Conservation (phyloP, 1,140 invertebrate species). For the Propsilocerus akamusi region DNA sequence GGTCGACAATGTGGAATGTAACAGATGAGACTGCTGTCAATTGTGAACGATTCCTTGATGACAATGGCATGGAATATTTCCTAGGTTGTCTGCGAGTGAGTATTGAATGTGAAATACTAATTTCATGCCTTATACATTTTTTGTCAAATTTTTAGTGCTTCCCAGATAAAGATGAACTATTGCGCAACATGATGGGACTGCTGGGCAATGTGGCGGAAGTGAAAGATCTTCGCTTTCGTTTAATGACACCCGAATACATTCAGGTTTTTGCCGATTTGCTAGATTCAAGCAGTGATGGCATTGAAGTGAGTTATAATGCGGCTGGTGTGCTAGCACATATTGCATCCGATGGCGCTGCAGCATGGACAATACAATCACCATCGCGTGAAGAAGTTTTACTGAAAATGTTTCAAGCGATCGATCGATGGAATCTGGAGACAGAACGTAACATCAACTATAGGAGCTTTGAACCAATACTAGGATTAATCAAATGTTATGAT, state of each 20-base stretch:
- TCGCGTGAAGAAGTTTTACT: conserved; percentile 51
- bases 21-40: conserved; percentile 91
- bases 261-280: conserved; percentile 71
- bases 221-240: conserved; percentile 50
- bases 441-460: conserved; percentile 93
- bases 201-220: conserved; percentile 95
- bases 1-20: conserved; percentile 97
- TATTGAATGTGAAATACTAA: neutral
- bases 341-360: conserved; percentile 71
- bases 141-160: conserved; percentile 40
- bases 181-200: conserved; percentile 92
- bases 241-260: conserved; percentile 76
- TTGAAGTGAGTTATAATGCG: conserved; percentile 94
- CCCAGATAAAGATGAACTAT: conserved; percentile 67
- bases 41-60: conserved; percentile 74
- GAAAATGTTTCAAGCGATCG: conserved; percentile 61
- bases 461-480: conserved; percentile 80
- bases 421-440: conserved; percentile 69
- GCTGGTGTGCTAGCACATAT: conserved; percentile 91
- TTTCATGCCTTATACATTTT: neutral
- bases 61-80: conserved; percentile 73
- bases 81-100: conserved; percentile 59
- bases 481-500: conserved; percentile 57
- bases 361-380: conserved; percentile 60
- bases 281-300: conserved; percentile 73